Evolutionary conservation across 2,888 invertebrate species (phyloP).

Genomic region (Trisateles emortualis): DNA sequence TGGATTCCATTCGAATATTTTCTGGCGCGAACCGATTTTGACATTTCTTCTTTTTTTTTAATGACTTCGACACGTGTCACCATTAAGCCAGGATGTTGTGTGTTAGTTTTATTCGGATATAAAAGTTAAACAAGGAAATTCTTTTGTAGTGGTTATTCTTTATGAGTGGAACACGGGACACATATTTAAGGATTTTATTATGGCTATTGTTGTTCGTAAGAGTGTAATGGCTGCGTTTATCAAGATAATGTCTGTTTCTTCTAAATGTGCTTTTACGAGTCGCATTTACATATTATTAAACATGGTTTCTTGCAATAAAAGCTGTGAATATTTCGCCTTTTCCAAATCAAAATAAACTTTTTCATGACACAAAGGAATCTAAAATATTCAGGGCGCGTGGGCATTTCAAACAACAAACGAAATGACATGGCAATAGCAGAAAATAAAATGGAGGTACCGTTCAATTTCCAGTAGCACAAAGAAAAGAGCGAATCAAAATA

Average conservation of each 20-base stretch:
- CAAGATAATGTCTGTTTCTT: conserved; percentile 7
- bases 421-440: conserved; percentile 46
- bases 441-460: conserved; percentile 44
- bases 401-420: conserved; percentile 36
- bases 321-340: neutral
- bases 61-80: conserved; percentile 43
- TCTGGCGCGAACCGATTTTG: conserved; percentile 50
- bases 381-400: conserved; percentile 23
- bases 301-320: neutral
- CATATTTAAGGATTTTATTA: conserved; percentile 32
- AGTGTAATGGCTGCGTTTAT: conserved; percentile 18
- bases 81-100: conserved; percentile 44
- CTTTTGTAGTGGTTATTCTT: conserved; percentile 48
- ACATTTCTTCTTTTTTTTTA: conserved; percentile 46
- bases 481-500: conserved; percentile 48
- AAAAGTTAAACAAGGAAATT: conserved; percentile 42
- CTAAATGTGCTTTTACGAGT: neutral
- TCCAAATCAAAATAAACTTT: conserved; percentile 1
- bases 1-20: conserved; percentile 53
- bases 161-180: conserved; percentile 43
- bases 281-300: conserved; percentile 1
- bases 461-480: conserved; percentile 51
- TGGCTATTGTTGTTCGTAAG: conserved; percentile 29
- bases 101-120: conserved; percentile 52
- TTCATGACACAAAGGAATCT: conserved; percentile 1